Evolutionary conservation across 2,797 vertebrate genomes (phyloP), one percentile per base, ranked within the genome.

Genomic region (Micrastur ruficollis): DNA sequence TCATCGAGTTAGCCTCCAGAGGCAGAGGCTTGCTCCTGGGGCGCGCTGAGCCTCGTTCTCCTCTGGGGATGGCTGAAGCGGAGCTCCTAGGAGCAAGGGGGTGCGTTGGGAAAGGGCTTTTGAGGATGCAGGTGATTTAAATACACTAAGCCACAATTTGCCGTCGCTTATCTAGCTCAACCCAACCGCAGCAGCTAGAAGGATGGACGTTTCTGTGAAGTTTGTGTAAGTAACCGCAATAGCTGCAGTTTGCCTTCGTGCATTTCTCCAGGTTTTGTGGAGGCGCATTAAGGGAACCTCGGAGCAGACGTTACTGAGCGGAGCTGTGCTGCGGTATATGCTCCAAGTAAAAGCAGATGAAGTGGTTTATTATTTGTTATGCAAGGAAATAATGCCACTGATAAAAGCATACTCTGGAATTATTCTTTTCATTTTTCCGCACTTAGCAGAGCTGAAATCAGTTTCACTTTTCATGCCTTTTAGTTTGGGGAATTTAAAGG

Each of bases 401-500:
- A 95, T 95, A 78, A 91, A 94, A 94, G 34, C 3, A 14, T 46
- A 20, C 59, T 53, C 34, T 34, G 65, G 47, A 89, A 42, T 89
- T 78, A 76, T 76, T 91, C 50, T 70, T 91, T 63, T 79, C 84
- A 42, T 81, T 87, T 93, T 72, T 91, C 55, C 49, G 27, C 82
- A 14, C 67, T 89, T 27, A 19, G 59, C 75, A 61, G 70, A 91
- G 68, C 85, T 63, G 53, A 82, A 94, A 85, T 72, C 68, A 53
- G 81, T 61, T 93, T 91, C 53, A 8, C 80, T 95, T 94, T 91
- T 80, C 93, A 89, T 89, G 66, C 84, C 52, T 46, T 56, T 81
- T 72, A 56, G 79, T 91, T 55, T 75, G 90, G 94, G 94, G 74
- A 42, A 53, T 96, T 86, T 82, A 73, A 74, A 95, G 93, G 89